Conservation (phyloP, 1,140 invertebrate species). For the Chrysoperla carnea region DNA sequence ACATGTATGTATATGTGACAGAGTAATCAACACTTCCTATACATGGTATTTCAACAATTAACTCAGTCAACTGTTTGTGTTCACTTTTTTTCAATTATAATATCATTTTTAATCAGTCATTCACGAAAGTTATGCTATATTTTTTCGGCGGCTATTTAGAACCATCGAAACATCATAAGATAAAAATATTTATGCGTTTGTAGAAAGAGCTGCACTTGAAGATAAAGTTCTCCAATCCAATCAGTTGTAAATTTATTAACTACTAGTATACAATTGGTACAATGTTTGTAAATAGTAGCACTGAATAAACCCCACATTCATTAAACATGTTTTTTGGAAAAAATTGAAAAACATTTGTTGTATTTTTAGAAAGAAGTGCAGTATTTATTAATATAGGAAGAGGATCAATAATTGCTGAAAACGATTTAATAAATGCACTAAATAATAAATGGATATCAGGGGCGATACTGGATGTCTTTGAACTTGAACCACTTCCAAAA, state of each 20-base stretch:
- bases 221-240: no score
- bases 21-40: no score
- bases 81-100: no score
- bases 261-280: no score
- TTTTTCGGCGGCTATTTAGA: no score
- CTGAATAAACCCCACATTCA: not conserved
- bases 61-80: no score
- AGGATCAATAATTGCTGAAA: conserved; percentile 32
- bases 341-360: not conserved
- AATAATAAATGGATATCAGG: conserved; percentile 31
- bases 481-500: conserved; percentile 30
- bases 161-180: no score
- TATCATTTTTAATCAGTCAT: no score
- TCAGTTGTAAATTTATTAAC: not conserved
- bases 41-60: no score
- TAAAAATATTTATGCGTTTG: not conserved
- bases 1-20: no score
- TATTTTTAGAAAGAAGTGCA: conserved; percentile 15
- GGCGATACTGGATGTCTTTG: conserved; percentile 40
- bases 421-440: conserved; percentile 31
- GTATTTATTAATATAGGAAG: conserved; percentile 40
- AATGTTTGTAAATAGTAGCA: no score
- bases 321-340: not conserved
- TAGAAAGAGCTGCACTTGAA: not conserved
- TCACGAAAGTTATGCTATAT: no score